These are phyloP conservation scores for Scaeva pyrastri DNA, from an alignment of 2,888 invertebrate genomes.

Conservation along the genomic window DNA sequence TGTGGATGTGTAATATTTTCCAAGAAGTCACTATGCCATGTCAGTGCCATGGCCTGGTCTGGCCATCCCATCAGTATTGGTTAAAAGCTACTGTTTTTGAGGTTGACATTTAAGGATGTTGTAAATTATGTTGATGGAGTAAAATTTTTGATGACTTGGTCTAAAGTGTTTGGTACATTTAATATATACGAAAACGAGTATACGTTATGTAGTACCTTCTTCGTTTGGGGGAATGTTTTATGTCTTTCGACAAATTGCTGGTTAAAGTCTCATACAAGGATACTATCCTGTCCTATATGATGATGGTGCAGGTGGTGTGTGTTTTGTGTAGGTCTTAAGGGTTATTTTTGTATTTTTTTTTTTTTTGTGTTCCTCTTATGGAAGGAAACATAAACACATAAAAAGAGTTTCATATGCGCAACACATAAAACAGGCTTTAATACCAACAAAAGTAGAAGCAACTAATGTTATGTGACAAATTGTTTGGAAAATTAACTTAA, in stretches of 20 bases:
- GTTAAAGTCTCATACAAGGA: slow-evolving; percentile 13
- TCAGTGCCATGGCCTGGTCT: not conserved
- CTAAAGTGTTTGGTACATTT: not conserved
- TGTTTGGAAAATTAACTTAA: slow-evolving; percentile 72
- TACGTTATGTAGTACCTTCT: not conserved
- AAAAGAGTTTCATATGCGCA: not conserved
- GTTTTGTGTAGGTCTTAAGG: not conserved
- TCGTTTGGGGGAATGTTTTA: not conserved
- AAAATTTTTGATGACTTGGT: slow-evolving; percentile 50
- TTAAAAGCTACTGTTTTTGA: slow-evolving; percentile 9
- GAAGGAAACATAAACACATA: not conserved
- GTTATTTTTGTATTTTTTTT: not conserved
- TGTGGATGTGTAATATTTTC: not conserved
- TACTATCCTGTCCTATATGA: no score
- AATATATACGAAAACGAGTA: no score
- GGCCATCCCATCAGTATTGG: not conserved
- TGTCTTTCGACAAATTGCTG: slow-evolving; percentile 35
- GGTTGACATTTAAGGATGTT: slow-evolving; percentile 16
- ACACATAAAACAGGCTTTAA: not conserved
- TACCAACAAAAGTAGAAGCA: not conserved
- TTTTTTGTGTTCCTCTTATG: no score
- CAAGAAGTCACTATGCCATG: not conserved
- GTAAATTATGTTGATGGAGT: slow-evolving; percentile 52
- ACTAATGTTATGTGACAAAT: slow-evolving; percentile 60
- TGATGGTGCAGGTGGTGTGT: not conserved